Evolutionary conservation across 2,888 invertebrate species (phyloP).

Genomic region (Steromphala cineraria): DNA sequence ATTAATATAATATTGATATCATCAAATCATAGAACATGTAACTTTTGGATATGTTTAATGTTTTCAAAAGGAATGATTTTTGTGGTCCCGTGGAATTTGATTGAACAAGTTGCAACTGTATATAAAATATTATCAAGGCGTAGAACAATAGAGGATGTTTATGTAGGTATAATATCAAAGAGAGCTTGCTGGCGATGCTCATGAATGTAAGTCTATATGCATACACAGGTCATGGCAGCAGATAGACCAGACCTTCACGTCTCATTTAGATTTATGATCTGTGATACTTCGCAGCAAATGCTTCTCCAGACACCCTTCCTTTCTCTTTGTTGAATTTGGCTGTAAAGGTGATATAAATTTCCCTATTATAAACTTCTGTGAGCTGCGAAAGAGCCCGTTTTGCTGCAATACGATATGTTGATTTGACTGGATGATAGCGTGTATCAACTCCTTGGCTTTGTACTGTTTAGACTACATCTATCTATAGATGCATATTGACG

Average conservation of each 20-base stretch:
- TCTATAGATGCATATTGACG: slow-evolving; percentile 15
- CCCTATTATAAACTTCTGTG: slow-evolving; percentile 28
- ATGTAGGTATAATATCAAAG: neutral
- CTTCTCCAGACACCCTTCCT: slow-evolving; percentile 15
- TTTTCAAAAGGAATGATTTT: too few relatives aligned
- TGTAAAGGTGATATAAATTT: slow-evolving; percentile 26
- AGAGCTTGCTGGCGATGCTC: neutral
- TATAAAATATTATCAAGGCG: neutral
- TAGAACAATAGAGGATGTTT: neutral
- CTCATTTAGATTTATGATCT: slow-evolving; percentile 32
- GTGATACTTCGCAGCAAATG: slow-evolving; percentile 22
- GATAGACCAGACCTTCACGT: slow-evolving; percentile 19
- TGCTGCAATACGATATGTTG: neutral
- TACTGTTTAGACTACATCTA: slow-evolving; percentile 10
- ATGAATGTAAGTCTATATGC: neutral
- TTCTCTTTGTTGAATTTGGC: slow-evolving; percentile 28
- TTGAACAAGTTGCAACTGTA: too few relatives aligned
- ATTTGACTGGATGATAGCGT: slow-evolving; percentile 8
- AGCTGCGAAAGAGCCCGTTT: neutral
- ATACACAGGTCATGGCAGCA: neutral
- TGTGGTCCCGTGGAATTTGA: too few relatives aligned
- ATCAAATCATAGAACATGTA: too few relatives aligned
- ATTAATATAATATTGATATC: too few relatives aligned
- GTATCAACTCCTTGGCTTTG: neutral
- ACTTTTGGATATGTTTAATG: too few relatives aligned